Evolutionary conservation across 2,113 vertebrate species (phyloP).

Genomic region (Amblyopsis rosae): DNA sequence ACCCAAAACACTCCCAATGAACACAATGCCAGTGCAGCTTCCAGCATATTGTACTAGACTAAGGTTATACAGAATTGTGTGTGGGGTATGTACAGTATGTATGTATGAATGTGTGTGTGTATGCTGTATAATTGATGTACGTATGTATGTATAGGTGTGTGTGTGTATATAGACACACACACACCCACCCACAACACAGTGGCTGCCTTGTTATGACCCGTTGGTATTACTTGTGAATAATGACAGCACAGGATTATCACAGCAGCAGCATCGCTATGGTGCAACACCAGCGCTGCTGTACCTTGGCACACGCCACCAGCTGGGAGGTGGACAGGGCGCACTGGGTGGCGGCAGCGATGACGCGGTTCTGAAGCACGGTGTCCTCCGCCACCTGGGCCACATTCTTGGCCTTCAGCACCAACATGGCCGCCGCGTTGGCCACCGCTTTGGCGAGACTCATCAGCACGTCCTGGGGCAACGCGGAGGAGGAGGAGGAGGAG

Average conservation of each 20-base stretch:
- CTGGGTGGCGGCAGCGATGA: conserved; percentile 95
- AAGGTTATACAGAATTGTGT: neutral
- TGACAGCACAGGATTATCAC: too few relatives aligned
- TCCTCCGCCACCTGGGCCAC: conserved; percentile 96
- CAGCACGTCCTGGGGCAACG: conserved; percentile 82
- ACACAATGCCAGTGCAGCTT: neutral
- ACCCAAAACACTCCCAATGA: too few relatives aligned
- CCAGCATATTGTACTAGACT: neutral
- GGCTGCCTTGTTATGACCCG: too few relatives aligned
- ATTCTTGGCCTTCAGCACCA: conserved; percentile 98
- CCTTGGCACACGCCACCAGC: conserved; percentile 97
- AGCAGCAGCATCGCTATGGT: too few relatives aligned
- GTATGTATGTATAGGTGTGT: neutral
- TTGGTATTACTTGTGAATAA: too few relatives aligned
- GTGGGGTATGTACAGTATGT: too few relatives aligned
- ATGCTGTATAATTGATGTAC: neutral
- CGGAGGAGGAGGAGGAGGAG: neutral
- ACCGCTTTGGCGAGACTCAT: conserved; percentile 99
- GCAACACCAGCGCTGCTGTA: conserved; percentile 38
- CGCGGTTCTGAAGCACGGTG: conserved; percentile 91
- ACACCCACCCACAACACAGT: too few relatives aligned
- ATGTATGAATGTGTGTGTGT: neutral
- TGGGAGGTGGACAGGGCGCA: conserved; percentile 98
- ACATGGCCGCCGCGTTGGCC: conserved; percentile 95
- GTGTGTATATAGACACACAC: neutral